Evolutionary conservation across 2,888 invertebrate genomes (phyloP), one percentile per base, ranked within the genome.

Genomic region (Germaria angustata): DNA sequence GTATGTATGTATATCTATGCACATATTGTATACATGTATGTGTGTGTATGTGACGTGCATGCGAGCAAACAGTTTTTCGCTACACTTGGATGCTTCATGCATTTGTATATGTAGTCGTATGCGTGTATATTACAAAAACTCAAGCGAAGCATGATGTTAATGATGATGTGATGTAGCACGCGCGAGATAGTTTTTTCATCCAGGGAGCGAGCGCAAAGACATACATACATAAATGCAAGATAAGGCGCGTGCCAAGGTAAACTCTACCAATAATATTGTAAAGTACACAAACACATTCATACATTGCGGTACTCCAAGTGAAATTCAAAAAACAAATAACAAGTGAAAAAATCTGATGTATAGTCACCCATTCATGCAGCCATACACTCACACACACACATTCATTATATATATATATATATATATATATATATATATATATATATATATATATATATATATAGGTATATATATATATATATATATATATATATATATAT

Each of bases 211-310:
- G 28, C 78, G 71, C 71, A 55, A 78, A 78, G 78, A 63, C 78
- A 71, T 17, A 71, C 69, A 55, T 78, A 63, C 55, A 78, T 17
- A 71, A 78, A 55, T 78, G 71, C 55, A 78, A 71, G 78, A 78
- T 78, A 65, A 78, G 78, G 78, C 78, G 78, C 78, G 78, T 78
- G 78, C 78, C 78, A 78, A 78, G 78, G 78, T 78, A 78, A 78
- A 65, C 71, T 39, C 36, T 78, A 71, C 71, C 63, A 55, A 71
- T 69, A 69, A 34, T 71, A 78, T 75, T 46, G 44, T 46, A 63
- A 53, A 69, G 7, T 51, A 53, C 32, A 63, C 28, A 51, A 9
- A n/a, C 20, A 57, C 17, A 44, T 34, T 28, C 5, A 53, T 13
- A 65, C 44, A 65, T 39, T 49, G 17, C 22, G 24, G 22, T 7